phyloP scores from a whole-genome alignment of 2,113 vertebrate species.

The Dolichallabes microphthalmus region DNA sequence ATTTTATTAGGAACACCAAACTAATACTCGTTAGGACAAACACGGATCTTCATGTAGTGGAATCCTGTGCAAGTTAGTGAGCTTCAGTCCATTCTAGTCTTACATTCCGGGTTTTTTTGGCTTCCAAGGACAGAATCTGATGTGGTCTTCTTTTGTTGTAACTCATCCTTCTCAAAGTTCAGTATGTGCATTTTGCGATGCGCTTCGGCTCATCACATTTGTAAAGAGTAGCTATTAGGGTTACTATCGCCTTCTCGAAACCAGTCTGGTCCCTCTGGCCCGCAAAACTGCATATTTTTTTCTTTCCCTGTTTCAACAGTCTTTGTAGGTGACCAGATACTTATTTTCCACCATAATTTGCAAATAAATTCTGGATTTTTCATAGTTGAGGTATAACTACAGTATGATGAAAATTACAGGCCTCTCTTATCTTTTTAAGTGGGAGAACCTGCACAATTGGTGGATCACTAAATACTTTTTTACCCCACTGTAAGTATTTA shows the following conservation, averaged over 20 bases:
- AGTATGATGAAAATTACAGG: too few species aligned
- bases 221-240: not conserved
- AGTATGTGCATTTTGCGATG: not conserved
- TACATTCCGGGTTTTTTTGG: not conserved
- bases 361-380: too few species aligned
- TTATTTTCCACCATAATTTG: too few species aligned
- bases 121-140: not conserved
- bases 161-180: not conserved
- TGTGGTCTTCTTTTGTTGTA: not conserved
- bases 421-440: too few species aligned
- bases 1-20: not conserved
- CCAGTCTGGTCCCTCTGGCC: not conserved
- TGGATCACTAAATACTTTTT: too few species aligned
- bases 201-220: not conserved
- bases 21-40: not conserved
- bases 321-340: too few species aligned
- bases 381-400: too few species aligned
- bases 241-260: not conserved
- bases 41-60: too few species aligned
- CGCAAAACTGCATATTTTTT: not conserved
- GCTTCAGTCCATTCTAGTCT: not conserved
- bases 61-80: not conserved
- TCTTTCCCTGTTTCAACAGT: too few species aligned
- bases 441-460: too few species aligned
- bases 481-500: too few species aligned